A percentile compares a stretch with the other conserved stretches of the same genome.
These are phyloP conservation scores for Phrynosoma blainvillii DNA, from an alignment of 2,113 vertebrate genomes.

Conservation along the genomic window DNA sequence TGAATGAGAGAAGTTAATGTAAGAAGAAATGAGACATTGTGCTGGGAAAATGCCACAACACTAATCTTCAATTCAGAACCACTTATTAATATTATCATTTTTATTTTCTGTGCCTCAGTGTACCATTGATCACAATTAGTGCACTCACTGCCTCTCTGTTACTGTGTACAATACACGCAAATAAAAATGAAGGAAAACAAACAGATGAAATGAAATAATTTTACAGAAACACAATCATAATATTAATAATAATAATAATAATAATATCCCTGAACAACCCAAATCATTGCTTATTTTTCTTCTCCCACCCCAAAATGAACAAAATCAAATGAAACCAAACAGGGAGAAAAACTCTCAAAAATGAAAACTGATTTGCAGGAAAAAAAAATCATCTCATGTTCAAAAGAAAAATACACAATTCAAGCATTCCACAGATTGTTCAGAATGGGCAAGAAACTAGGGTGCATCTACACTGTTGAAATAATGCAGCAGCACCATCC, in stretches of 20 bases:
- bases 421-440: slow-evolving; percentile 62
- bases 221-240: slow-evolving; percentile 69
- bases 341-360: slow-evolving; percentile 46
- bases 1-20: slow-evolving; percentile 59
- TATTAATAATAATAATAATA: slow-evolving; percentile 14
- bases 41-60: slow-evolving; percentile 74
- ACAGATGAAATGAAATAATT: slow-evolving; percentile 75
- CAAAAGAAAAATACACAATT: slow-evolving; percentile 56
- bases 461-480: too few relatives aligned
- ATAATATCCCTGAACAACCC: slow-evolving; percentile 61
- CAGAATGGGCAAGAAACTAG: slow-evolving; percentile 51
- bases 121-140: slow-evolving; percentile 79
- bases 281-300: slow-evolving; percentile 60
- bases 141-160: slow-evolving; percentile 69
- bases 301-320: slow-evolving; percentile 47
- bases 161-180: slow-evolving; percentile 81
- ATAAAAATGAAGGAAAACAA: slow-evolving; percentile 73
- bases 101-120: slow-evolving; percentile 82
- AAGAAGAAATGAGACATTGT: slow-evolving; percentile 56
- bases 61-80: slow-evolving; percentile 72
- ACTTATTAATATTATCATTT: slow-evolving; percentile 71
- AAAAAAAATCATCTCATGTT: slow-evolving; percentile 45
- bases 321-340: slow-evolving; percentile 12
- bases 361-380: slow-evolving; percentile 50
- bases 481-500: too few relatives aligned